Percentiles rank a stretch among this genome's conserved stretches.
phyloP scores from a whole-genome alignment of 2,888 invertebrate species.

The Rhamphomyia laevipes region DNA sequence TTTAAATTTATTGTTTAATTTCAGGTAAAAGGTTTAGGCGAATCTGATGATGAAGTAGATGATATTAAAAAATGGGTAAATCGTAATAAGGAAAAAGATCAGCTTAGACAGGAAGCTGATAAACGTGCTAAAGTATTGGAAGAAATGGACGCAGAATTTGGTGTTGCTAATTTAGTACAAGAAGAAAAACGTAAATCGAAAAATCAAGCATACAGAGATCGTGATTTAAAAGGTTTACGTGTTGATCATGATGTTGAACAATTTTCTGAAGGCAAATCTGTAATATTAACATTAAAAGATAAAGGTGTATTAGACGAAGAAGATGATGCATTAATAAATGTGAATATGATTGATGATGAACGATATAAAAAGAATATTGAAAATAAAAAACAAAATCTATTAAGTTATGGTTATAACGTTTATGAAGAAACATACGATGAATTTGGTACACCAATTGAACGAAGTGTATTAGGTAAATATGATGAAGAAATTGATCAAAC shows the following conservation, averaged over 20 bases:
- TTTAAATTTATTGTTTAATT: conserved; percentile 1
- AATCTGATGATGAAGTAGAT: conserved; percentile 63
- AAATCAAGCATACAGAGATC: conserved; percentile 51
- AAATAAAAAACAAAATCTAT: conserved; percentile 69
- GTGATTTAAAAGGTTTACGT: conserved; percentile 65
- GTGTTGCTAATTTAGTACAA: conserved; percentile 72
- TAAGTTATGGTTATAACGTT: conserved; percentile 76
- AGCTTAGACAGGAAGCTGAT: conserved; percentile 73
- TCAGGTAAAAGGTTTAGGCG: conserved; percentile 45
- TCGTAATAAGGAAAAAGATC: conserved; percentile 61
- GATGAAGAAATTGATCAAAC: conserved; percentile 64
- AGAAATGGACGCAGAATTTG: conserved; percentile 92
- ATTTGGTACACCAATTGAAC: conserved; percentile 49
- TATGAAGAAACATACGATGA: conserved; percentile 64
- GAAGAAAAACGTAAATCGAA: conserved; percentile 53
- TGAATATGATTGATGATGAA: conserved; percentile 79
- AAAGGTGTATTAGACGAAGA: conserved; percentile 77
- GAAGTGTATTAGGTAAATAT: conserved; percentile 76
- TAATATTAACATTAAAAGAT: conserved; percentile 90
- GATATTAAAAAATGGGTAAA: conserved; percentile 72
- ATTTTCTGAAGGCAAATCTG: conserved; percentile 65
- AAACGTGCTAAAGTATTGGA: conserved; percentile 79
- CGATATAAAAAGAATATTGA: conserved; percentile 72
- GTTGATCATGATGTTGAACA: conserved; percentile 70
- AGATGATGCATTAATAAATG: conserved; percentile 83